Percentiles rank a stretch among this genome's conserved stretches.
Conservation (phyloP, 2,113 vertebrate genomes). For the Speoplatyrhinus poulsoni region DNA sequence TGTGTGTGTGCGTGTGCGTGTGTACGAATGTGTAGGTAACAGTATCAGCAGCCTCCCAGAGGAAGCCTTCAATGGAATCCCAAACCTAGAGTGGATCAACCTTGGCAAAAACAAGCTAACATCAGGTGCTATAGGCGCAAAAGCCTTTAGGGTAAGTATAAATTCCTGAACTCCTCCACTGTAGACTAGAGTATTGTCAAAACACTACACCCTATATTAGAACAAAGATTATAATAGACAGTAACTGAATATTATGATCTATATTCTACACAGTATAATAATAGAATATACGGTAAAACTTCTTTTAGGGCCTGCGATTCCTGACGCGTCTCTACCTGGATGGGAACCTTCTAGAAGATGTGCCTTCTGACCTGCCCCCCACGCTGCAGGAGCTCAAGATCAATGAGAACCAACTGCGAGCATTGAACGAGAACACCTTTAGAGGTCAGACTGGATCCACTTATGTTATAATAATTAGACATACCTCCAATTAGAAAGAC, state of each 20-base stretch:
- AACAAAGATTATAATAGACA: too few species aligned
- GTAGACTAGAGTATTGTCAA: not conserved
- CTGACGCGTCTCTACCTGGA: conserved; percentile 90
- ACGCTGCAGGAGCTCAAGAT: conserved; percentile 93
- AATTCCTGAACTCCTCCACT: not conserved
- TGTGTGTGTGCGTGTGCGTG: not conserved
- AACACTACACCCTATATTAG: not conserved
- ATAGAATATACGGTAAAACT: not conserved
- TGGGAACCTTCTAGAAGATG: conserved; percentile 82
- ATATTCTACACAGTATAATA: not conserved
- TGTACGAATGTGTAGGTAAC: conserved; percentile 78
- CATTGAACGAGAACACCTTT: conserved; percentile 79
- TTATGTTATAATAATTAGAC: too few species aligned
- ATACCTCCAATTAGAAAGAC: too few species aligned
- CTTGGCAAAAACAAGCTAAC: conserved; percentile 90
- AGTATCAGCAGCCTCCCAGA: conserved; percentile 84
- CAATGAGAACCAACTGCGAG: conserved; percentile 87
- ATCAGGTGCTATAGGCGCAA: conserved; percentile 78
- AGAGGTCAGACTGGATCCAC: conserved; percentile 73
- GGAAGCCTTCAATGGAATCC: conserved; percentile 90
- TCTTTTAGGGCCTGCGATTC: conserved; percentile 82
- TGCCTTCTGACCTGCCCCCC: conserved; percentile 83
- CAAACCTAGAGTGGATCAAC: conserved; percentile 94
- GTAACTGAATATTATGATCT: too few species aligned
- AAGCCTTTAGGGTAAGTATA: conserved; percentile 86